Evolutionary conservation across 2,888 invertebrate species (phyloP).

Genomic region (Agrotis puta): DNA sequence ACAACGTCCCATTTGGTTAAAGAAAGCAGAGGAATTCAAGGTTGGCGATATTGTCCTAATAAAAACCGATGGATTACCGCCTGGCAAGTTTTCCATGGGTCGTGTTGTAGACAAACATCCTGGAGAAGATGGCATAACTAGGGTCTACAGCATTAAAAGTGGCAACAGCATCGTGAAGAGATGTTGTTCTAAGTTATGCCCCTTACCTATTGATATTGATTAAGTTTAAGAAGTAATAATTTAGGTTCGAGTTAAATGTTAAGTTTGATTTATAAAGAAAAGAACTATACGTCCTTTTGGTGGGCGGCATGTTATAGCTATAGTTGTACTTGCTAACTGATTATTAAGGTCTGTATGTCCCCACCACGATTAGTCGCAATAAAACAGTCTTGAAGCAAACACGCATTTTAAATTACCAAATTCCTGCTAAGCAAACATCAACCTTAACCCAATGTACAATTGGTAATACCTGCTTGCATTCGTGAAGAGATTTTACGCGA

Average conservation of each 20-base stretch:
- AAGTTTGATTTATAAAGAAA: background rate
- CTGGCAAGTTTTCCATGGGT: background rate
- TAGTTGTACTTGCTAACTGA: too few species aligned
- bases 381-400: too few species aligned
- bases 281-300: background rate
- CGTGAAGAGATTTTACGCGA: background rate
- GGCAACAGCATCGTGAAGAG: constrained; percentile 1
- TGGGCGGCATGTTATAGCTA: constrained; percentile 8
- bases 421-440: too few species aligned
- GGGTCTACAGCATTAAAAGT: constrained; percentile 2
- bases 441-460: too few species aligned
- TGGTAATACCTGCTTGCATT: background rate
- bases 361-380: too few species aligned
- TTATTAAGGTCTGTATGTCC: too few species aligned
- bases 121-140: background rate
- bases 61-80: background rate
- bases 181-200: constrained; percentile 1
- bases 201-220: constrained; percentile 7
- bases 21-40: constrained; percentile 2
- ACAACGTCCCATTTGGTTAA: background rate
- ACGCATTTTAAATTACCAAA: too few species aligned
- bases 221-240: too few species aligned
- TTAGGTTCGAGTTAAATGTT: too few species aligned
- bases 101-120: background rate
- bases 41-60: constrained; percentile 7